A percentile compares a stretch with the other conserved stretches of the same genome.
phyloP scores from a whole-genome alignment of 2,888 invertebrate species.

The Ryuthela nishihirai region DNA sequence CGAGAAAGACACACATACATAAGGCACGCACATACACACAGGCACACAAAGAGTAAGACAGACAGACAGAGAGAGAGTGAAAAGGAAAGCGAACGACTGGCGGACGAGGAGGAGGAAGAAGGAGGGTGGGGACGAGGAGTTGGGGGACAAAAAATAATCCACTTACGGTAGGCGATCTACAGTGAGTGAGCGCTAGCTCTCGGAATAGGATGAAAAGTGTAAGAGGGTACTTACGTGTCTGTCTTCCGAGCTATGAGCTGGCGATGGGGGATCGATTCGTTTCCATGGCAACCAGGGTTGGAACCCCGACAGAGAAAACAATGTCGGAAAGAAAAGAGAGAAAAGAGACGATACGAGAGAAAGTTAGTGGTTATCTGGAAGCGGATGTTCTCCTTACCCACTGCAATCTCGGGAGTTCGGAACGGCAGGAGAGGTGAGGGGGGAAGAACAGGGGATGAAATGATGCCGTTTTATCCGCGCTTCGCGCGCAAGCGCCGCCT shows the following conservation, averaged over 20 bases:
- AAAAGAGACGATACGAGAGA: conserved; percentile 23
- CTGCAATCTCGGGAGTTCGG: conserved; percentile 36
- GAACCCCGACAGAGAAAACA: conserved; percentile 6
- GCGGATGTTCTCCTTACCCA: conserved; percentile 38
- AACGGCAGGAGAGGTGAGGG: conserved; percentile 28
- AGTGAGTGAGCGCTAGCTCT: background rate
- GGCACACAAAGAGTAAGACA: no score
- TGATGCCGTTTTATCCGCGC: no score
- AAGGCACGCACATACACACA: conserved; percentile 2
- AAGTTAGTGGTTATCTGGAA: conserved; percentile 39
- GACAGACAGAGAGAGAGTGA: background rate
- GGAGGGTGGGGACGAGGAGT: background rate
- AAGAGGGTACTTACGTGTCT: conserved; percentile 41
- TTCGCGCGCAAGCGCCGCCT: no score
- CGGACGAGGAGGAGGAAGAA: background rate
- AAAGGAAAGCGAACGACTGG: conserved; percentile 1
- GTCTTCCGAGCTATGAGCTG: conserved; percentile 41
- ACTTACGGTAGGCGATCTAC: conserved; percentile 17
- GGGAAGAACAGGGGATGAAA: background rate
- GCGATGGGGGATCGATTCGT: no score
- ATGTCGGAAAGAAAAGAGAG: background rate
- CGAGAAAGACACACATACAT: background rate
- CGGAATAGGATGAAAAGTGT: conserved; percentile 35
- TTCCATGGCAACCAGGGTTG: conserved; percentile 15
- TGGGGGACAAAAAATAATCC: conserved; percentile 31